Evolutionary conservation across 2,888 invertebrate species (phyloP).

Genomic region (Agrypnus murinus): DNA sequence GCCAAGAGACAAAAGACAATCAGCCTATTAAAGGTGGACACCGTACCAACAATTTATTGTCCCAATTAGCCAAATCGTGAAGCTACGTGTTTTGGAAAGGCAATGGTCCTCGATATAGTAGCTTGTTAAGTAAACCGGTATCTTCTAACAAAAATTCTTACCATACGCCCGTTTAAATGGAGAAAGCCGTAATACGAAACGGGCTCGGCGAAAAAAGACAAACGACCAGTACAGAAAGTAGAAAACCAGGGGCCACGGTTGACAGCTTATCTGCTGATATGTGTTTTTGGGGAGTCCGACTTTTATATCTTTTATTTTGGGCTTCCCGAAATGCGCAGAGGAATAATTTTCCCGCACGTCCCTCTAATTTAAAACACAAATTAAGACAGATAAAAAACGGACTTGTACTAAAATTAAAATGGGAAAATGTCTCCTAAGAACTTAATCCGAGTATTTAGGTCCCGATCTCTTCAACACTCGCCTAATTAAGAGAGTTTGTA

Average conservation of each 20-base stretch:
- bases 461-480: constrained; percentile 42
- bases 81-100: constrained; percentile 72
- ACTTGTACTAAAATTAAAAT: constrained; percentile 61
- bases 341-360: constrained; percentile 61
- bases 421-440: constrained; percentile 60
- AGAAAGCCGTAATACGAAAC: constrained; percentile 20
- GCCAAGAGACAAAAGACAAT: constrained; percentile 71
- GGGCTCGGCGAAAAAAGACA: constrained; percentile 30
- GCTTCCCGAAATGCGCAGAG: constrained; percentile 44
- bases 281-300: constrained; percentile 47
- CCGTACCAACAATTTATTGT: constrained; percentile 74
- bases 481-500: constrained; percentile 63
- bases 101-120: constrained; percentile 66
- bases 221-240: constrained; percentile 16
- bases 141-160: constrained; percentile 49
- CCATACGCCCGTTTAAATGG: constrained; percentile 46
- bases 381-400: constrained; percentile 63
- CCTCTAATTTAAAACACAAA: constrained; percentile 66
- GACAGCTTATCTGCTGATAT: constrained; percentile 50
- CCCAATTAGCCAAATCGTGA: constrained; percentile 74
- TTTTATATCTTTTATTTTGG: constrained; percentile 42
- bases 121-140: constrained; percentile 63
- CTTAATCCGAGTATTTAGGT: constrained; percentile 64
- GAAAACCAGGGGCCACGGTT: constrained; percentile 9
- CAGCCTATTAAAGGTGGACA: constrained; percentile 72